Conservation (phyloP, 1,140 invertebrate species). For the Magallana ariakensis region DNA sequence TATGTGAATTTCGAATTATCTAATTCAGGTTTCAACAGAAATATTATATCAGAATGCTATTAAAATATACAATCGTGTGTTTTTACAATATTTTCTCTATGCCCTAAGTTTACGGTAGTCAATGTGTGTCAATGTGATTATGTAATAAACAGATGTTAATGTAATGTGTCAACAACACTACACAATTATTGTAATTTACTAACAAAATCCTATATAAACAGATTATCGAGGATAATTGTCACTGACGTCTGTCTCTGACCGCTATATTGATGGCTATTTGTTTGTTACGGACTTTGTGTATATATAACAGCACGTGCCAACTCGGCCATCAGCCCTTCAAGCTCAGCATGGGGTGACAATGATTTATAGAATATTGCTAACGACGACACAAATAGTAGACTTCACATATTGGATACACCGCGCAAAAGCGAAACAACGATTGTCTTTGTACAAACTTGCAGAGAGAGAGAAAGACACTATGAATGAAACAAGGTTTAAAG, state of each 20-base stretch:
- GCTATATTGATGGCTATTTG: background rate
- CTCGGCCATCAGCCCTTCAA: background rate
- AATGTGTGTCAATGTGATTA: background rate
- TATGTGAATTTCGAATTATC: too few species aligned
- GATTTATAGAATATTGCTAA: slow-evolving; percentile 1
- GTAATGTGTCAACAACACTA: background rate
- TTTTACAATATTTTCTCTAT: background rate
- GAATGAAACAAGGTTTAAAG: slow-evolving; percentile 7
- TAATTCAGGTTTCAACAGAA: too few species aligned
- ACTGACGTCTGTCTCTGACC: background rate
- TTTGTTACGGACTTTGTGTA: background rate
- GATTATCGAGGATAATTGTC: background rate
- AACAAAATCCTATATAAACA: slow-evolving; percentile 10
- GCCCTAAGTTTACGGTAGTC: background rate
- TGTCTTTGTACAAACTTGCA: slow-evolving; percentile 24
- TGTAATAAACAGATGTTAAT: background rate
- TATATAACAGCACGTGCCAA: slow-evolving; percentile 15
- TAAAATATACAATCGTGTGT: too few species aligned
- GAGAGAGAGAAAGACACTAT: background rate
- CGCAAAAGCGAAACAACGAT: slow-evolving; percentile 33
- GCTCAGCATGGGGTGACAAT: slow-evolving; percentile 23
- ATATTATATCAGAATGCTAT: too few species aligned
- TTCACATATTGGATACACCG: slow-evolving; percentile 22
- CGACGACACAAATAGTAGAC: slow-evolving; percentile 8
- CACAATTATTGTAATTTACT: slow-evolving; percentile 5